A percentile compares a stretch with the other conserved stretches of the same genome.
Conservation (phyloP, 1,140 invertebrate species). For the Streblospio benedicti region DNA sequence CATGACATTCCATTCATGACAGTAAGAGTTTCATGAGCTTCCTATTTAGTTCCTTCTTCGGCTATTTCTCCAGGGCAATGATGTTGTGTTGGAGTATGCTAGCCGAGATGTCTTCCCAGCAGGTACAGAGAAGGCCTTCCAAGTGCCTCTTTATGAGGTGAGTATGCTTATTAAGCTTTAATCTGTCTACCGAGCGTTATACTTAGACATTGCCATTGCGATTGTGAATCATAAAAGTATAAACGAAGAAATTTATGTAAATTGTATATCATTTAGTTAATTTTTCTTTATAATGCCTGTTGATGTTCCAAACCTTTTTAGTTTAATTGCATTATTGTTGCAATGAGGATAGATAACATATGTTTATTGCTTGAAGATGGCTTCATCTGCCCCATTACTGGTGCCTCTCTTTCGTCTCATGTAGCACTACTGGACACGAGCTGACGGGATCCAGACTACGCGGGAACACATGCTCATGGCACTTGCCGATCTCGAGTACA, state of each 20-base stretch:
- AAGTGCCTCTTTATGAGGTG: slow-evolving; percentile 64
- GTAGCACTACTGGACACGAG: slow-evolving; percentile 61
- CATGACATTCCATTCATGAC: too few relatives aligned
- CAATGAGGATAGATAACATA: not conserved
- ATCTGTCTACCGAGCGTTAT: too few relatives aligned
- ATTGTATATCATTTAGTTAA: too few relatives aligned
- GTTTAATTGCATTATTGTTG: not conserved
- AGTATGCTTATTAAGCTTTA: slow-evolving; percentile 13
- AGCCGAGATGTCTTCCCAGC: slow-evolving; percentile 53
- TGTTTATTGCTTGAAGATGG: slow-evolving; percentile 4
- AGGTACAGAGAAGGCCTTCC: slow-evolving; percentile 56
- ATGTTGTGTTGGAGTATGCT: slow-evolving; percentile 65
- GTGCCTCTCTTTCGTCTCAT: not conserved
- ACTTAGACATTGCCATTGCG: too few relatives aligned
- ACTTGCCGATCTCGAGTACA: slow-evolving; percentile 74
- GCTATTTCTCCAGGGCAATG: slow-evolving; percentile 58
- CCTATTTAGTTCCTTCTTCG: not conserved
- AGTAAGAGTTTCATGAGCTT: not conserved
- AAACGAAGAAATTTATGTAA: too few relatives aligned
- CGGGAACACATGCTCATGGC: slow-evolving; percentile 86
- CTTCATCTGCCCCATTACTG: not conserved
- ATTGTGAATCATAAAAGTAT: too few relatives aligned
- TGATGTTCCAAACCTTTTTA: not conserved
- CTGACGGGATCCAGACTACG: slow-evolving; percentile 69
- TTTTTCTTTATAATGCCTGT: too few relatives aligned